Conservation (phyloP, 2,888 invertebrate genomes). For the Selenia dentaria region DNA sequence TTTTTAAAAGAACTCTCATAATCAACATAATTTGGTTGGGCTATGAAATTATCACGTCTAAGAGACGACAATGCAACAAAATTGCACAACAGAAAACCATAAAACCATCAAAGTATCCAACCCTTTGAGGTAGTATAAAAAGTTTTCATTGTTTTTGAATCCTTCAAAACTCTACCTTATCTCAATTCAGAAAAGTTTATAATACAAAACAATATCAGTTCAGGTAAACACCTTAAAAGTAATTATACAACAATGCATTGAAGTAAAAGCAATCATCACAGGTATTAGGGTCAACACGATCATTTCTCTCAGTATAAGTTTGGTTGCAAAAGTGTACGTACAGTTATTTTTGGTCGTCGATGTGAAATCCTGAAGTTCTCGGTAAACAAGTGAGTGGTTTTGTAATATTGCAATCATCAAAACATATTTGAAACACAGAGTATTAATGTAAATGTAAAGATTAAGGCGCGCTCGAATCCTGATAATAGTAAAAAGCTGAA, state of each 20-base stretch:
- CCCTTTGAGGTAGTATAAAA: slow-evolving; percentile 80
- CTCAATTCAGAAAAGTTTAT: slow-evolving; percentile 19
- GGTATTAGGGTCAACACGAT: slow-evolving; percentile 57
- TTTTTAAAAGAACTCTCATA: too few species aligned
- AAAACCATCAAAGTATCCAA: slow-evolving; percentile 75
- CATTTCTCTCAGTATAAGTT: slow-evolving; percentile 56
- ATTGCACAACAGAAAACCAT: slow-evolving; percentile 76
- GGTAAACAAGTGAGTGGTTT: too few species aligned
- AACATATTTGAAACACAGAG: too few species aligned
- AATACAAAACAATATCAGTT: slow-evolving; percentile 20
- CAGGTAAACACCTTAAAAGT: slow-evolving; percentile 63
- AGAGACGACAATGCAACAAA: too few species aligned
- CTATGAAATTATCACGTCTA: too few species aligned
- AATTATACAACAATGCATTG: slow-evolving; percentile 69
- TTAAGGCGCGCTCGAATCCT: too few species aligned
- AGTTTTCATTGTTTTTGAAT: slow-evolving; percentile 55
- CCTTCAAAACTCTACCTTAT: slow-evolving; percentile 39
- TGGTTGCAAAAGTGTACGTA: slow-evolving; percentile 50
- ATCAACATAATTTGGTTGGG: too few species aligned
- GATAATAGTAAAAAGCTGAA: too few species aligned
- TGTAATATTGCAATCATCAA: too few species aligned
- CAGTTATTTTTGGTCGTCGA: slow-evolving; percentile 26
- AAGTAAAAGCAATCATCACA: slow-evolving; percentile 70
- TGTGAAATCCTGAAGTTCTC: not conserved
- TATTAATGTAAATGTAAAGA: too few species aligned